Base-by-base conservation (phyloP, 2,888 invertebrate genomes). In the Acanthosepion pharaonis region DNA sequence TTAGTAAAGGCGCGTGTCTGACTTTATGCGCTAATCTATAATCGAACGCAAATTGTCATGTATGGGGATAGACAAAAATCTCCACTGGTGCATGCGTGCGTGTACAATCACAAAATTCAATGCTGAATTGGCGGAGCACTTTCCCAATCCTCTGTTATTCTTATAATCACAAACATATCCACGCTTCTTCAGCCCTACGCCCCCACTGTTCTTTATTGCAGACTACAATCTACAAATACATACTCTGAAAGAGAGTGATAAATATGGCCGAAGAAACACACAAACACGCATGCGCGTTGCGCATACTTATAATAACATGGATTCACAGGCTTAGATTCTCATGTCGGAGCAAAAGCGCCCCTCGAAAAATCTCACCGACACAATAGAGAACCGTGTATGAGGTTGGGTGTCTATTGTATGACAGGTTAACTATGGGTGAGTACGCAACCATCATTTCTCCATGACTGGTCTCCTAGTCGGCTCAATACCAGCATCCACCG, bases 381-480 rank as follows among this genome's bases (percentile, higher is more conserved):
- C 78, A 78, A 78, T n/a, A 78, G n/a, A 78, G 15, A 78, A 78
- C 1, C 78, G 15, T 5, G 15, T 33, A 78, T n/a, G n/a, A 8
- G 15, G 15, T n/a, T n/a, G n/a, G n/a, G 78, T 78, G n/a, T 78
- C 78, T 78, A 78, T n/a, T 78, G 33, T 78, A 33, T 78, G 78
- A n/a, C n/a, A n/a, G 11, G 78, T 78, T 78, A n/a, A 78, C n/a
- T 78, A n/a, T 78, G 33, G n/a, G 28, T n/a, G n/a, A n/a, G n/a
- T 78, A 33, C 78, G 18, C n/a, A n/a, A n/a, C 15, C n/a, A 78
- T 78, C 18, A 33, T 78, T 78, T 78, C 78, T 78, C 23, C 78
- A n/a, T 78, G 78, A 78, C 78, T 78, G n/a, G 78, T 78, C 78
- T n/a, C 78, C n/a, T 78, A 33, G n/a, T n/a, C 78, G 78, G n/a